These are phyloP conservation scores for Sebastes paucispinis DNA, from an alignment of 2,797 vertebrate genomes.

Conservation along the genomic window DNA sequence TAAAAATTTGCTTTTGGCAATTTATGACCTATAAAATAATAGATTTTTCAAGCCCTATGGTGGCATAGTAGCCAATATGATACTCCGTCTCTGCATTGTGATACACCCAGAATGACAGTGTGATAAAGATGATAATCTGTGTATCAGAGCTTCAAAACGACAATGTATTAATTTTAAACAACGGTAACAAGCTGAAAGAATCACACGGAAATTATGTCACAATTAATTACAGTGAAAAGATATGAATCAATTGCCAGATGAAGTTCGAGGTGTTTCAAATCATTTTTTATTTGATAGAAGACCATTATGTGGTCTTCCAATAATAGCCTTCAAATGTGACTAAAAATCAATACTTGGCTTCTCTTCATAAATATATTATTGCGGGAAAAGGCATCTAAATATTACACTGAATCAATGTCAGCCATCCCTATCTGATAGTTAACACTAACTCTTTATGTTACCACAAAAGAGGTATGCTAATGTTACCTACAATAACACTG, in stretches of 20 bases:
- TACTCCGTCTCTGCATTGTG: background rate
- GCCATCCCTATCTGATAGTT: constrained; percentile 2
- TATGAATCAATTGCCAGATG: constrained; percentile 10
- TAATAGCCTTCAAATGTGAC: constrained; percentile 33
- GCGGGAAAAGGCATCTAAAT: background rate
- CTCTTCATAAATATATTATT: constrained; percentile 30
- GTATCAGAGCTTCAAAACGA: background rate
- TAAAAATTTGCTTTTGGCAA: background rate
- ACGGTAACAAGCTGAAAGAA: background rate
- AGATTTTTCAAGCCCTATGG: background rate
- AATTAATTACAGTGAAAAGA: constrained; percentile 17
- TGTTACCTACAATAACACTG: background rate
- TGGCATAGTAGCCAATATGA: background rate
- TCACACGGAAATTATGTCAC: constrained; percentile 12
- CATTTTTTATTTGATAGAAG: constrained; percentile 25
- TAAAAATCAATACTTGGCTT: constrained; percentile 39
- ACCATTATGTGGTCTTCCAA: constrained; percentile 24
- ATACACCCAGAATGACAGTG: background rate
- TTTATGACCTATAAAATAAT: background rate
- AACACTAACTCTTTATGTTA: constrained; percentile 1
- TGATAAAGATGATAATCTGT: background rate
- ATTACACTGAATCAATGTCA: constrained; percentile 26
- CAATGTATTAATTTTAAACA: background rate
- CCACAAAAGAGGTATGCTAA: background rate
- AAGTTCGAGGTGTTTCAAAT: constrained; percentile 6